phyloP scores from a whole-genome alignment of 1,140 invertebrate genomes.

The Brachionus calyciflorus region DNA sequence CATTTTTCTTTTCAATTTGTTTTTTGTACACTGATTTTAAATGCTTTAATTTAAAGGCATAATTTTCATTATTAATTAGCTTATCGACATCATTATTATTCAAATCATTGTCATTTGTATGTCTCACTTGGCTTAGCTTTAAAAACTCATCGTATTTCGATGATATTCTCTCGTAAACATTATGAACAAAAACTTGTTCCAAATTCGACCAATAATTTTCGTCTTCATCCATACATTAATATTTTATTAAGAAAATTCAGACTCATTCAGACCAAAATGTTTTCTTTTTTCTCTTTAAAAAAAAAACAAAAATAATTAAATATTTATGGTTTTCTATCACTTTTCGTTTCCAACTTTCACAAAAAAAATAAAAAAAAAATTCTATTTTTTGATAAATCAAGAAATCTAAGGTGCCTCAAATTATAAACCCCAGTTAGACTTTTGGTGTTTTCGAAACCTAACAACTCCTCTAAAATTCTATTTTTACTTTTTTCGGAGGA shows the following conservation, averaged over 20 bases:
- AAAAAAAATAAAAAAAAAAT: no score
- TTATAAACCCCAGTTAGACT: no score
- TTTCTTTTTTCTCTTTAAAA: background rate
- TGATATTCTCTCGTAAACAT: conserved; percentile 82
- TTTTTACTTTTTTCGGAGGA: no score
- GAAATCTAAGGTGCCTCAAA: no score
- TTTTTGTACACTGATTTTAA: conserved; percentile 29
- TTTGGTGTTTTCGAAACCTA: no score
- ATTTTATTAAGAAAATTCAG: background rate
- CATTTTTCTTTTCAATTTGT: background rate
- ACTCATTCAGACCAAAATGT: background rate
- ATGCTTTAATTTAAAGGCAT: background rate
- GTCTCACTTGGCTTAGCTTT: background rate
- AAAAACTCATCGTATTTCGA: conserved; percentile 54
- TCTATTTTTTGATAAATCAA: no score
- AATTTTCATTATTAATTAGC: background rate
- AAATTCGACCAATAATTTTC: conserved; percentile 57
- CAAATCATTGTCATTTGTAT: background rate
- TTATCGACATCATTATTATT: background rate
- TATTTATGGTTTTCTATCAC: no score
- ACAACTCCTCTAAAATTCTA: no score
- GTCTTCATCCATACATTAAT: conserved; percentile 27
- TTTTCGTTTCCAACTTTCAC: no score
- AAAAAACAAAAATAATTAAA: background rate
- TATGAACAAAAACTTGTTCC: conserved; percentile 87